A percentile compares a stretch with the other conserved stretches of the same genome.
Conservation (phyloP, 1,140 invertebrate species). For the Planococcus citri region DNA sequence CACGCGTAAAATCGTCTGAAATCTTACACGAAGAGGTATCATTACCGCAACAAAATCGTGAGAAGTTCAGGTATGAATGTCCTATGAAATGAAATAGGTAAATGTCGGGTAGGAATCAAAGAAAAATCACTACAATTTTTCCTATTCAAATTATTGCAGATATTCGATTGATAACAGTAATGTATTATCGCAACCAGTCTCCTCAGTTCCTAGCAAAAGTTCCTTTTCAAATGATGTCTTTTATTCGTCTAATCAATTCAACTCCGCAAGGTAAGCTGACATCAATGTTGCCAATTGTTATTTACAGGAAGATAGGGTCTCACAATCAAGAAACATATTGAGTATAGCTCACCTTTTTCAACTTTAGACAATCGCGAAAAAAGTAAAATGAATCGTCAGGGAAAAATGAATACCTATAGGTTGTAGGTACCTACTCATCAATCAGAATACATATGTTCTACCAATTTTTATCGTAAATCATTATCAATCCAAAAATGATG, state of each 20-base stretch:
- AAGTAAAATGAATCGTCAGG: no score
- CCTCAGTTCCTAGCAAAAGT: conserved; percentile 8
- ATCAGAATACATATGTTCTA: no score
- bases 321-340: no score
- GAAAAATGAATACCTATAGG: no score
- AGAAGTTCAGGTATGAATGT: conserved; percentile 1
- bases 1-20: not conserved
- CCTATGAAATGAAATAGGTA: no score
- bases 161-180: not conserved
- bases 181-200: not conserved
- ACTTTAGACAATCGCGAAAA: no score
- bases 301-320: no score
- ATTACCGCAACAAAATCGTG: not conserved
- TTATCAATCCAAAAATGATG: no score
- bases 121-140: not conserved
- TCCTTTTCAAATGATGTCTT: not conserved
- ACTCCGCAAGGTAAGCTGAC: not conserved
- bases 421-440: no score
- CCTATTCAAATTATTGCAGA: not conserved
- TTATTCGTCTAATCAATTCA: not conserved
- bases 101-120: no score
- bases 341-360: no score
- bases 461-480: no score
- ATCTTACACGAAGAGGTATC: not conserved
- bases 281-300: not conserved